Base-by-base conservation (phyloP, 2,888 invertebrate genomes). In the Cotesia congregata region DNA sequence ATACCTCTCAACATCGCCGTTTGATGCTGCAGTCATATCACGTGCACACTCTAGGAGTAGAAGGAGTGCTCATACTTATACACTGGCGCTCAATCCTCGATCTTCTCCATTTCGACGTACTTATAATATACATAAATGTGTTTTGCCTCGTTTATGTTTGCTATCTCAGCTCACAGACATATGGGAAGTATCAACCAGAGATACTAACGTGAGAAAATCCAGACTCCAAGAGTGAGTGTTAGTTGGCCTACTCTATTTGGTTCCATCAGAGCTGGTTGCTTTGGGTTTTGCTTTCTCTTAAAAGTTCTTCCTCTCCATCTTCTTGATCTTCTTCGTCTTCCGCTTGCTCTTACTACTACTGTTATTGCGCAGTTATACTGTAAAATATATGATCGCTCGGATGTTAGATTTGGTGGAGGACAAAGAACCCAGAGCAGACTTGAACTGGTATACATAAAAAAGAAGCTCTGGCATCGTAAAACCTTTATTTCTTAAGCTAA, bases 401-500 rank as follows among this genome's bases (percentile, higher is more conserved):
- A 50, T 50, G 50, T 50, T 50, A 12, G 50, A 50, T 50, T 50
- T 50, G 50, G 12, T 50, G 12, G 50, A 50, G 50, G 50, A 50
- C 50, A 50, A 50, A 50, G 50, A 50, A 50, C 50, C 12, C 50
- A 30, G 30, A 30, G 30, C 30, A 30, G 30, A 30, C 30, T 30
- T 12, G 4, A 12, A 50, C 50, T 50, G 50, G 50, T 7, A 50
- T 50, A 50, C 50, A 50, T 50, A 50, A 50, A 50, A 50, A 50
- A 67, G 38, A n/a, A 67, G 67, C 39, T 17, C 64, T 50, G 50
- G 50, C 50, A 50, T 50, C 50, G 12, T 50, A 50, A 50, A 50
- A 50, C 12, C 50, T 50, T 50, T 50, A 50, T 50, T 50, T 50
- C 12, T 50, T 50, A 50, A 50, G 50, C 50, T 50, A 12, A 50